phyloP scores from a whole-genome alignment of 2,113 vertebrate genomes.

The Antechinus flavipes region DNA sequence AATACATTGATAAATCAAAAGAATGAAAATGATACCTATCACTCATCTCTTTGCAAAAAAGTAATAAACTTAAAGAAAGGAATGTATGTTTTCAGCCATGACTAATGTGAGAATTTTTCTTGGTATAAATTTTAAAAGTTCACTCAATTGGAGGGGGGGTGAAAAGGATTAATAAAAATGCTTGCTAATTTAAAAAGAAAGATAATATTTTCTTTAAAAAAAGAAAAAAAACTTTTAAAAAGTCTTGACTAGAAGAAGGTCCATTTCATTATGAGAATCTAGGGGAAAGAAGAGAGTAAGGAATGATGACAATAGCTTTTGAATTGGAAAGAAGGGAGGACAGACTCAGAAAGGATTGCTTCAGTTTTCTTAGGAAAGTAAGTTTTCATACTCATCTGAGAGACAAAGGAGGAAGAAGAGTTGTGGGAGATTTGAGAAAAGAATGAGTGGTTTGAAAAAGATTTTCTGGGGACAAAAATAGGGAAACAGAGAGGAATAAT shows the following conservation, averaged over 20 bases:
- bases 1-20: neutral
- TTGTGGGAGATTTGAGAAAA: neutral
- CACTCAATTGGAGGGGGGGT: neutral
- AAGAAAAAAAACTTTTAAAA: neutral
- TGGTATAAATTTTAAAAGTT: neutral
- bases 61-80: neutral
- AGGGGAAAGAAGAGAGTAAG: neutral
- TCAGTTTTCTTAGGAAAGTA: neutral
- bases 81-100: neutral
- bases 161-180: neutral
- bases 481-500: neutral
- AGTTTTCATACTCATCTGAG: neutral
- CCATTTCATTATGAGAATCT: neutral
- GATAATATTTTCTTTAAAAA: neutral
- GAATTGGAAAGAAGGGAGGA: neutral
- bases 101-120: neutral
- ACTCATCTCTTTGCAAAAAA: neutral
- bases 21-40: neutral
- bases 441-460: neutral
- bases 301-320: neutral
- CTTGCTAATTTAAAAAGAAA: neutral
- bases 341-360: neutral
- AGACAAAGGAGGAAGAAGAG: neutral
- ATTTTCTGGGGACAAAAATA: neutral
- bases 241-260: neutral